Evolutionary conservation across 1,140 invertebrate genomes (phyloP).

Genomic region (Anastrepha obliqua): DNA sequence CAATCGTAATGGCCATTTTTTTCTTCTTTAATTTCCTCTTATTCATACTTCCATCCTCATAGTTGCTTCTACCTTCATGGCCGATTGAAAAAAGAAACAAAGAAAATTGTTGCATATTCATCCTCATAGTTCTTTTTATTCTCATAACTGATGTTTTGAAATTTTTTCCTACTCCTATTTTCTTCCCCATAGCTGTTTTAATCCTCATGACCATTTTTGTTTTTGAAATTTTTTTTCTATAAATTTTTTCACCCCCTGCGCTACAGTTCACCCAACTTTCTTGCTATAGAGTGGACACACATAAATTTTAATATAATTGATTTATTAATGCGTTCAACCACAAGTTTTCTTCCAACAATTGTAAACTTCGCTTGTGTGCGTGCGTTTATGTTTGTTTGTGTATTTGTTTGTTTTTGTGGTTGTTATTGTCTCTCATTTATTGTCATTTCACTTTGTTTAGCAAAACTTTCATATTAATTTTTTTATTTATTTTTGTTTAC

Average conservation of each 20-base stretch:
- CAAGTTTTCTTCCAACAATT: not conserved
- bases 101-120: no score
- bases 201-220: no score
- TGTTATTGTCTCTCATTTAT: constrained; percentile 18
- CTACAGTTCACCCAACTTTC: not conserved
- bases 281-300: not conserved
- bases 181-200: no score
- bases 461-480: constrained; percentile 16
- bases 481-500: constrained; percentile 28
- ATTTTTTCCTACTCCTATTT: no score
- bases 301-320: not conserved
- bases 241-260: not conserved
- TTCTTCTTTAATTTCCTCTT: not conserved
- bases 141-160: no score
- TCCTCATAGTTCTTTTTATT: no score
- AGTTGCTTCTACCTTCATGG: no score
- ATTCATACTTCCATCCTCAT: no score
- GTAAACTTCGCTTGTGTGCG: not conserved
- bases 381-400: not conserved
- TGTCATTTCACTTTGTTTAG: constrained; percentile 42
- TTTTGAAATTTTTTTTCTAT: no score
- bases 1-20: not conserved
- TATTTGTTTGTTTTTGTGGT: not conserved
- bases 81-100: not conserved
- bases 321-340: not conserved